Base-by-base conservation (phyloP, 2,888 invertebrate genomes). In the Theretra japonica region DNA sequence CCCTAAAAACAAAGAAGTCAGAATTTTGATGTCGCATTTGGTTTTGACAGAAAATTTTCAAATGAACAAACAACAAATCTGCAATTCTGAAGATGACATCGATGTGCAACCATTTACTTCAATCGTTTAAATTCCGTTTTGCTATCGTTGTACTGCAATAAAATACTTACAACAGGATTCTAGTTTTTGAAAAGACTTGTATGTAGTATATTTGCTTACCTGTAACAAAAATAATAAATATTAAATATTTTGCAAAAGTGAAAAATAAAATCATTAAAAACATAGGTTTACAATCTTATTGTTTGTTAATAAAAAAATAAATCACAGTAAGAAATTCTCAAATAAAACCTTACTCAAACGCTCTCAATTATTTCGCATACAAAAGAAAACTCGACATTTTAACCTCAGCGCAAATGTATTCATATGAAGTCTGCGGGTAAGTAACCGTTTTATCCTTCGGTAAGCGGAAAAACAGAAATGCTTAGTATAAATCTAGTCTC, bases 351-450 rank as follows among this genome's bases (percentile, higher is more conserved):
- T 0, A n/a, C 8, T 33, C 19, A 33, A 33, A 33, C 30, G 21
- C n/a, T 23, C 4, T 33, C 33, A n/a, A 28, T 62, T 60, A 57
- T 60, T 33, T 17, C 33, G 0, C 33, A 6, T 28, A 33, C 28
- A 62, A 28, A 21, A 62, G 62, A 41, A 41, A 41, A 19, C 33
- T 33, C 33, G 2, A 15, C 19, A 33, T n/a, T 7, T 11, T n/a
- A 62, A 33, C n/a, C 53, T 53, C 53, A 53, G 53, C 53, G 53
- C 17, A 62, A 62, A 62, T 33, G 21, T 33, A 62, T 62, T 62
- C 33, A 62, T 62, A 33, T 21, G 30, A 21, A 33, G 62, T n/a
- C 33, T 53, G 53, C 19, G 53, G n/a, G 53, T n/a, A 53, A 53
- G 53, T 53, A 17, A 62, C 8, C 33, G n/a, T 33, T 62, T 62